Base-by-base conservation (phyloP, 2,888 invertebrate genomes). In the Epinotia bilunana region DNA sequence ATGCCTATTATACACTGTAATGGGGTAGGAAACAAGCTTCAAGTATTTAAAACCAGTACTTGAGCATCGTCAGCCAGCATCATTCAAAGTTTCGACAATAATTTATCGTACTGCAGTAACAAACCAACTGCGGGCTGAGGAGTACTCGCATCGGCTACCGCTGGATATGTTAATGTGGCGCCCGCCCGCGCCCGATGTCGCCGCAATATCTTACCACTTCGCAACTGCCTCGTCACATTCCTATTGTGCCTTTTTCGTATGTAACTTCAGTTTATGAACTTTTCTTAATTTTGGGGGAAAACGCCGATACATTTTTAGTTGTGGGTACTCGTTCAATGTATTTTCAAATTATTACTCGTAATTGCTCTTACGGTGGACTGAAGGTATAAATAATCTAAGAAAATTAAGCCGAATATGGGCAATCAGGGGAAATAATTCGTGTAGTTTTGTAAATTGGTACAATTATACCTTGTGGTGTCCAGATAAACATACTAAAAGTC, bases 81-180 rank as follows among this genome's bases (percentile, higher is more conserved):
- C 28, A 39, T 60, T n/a, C 18, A 53, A 70, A 49, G 28, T 60
- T 55, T 11, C 7, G 60, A n/a, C 28, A 57, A 20, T 70, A 64
- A 70, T 11, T 49, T 49, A 63, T 46, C 49, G 33, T 60, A 65
- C 20, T 53, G 28, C 18, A 49, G 57, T 71, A 68, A 68, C 68
- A 71, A 67, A 69, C 57, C 77, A 77, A 73, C 80, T 78, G 71
- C 76, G 57, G 70, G 74, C 58, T 76, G 78, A 33, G 73, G 76
- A 77, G 74, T 73, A 20, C 74, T 78, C 87, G 74, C 73, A 76
- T 78, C 87, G 86, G 82, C 87, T 87, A 87, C 83, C 81, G 86
- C 87, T 86, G 89, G 89, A 92, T 91, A 93, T 92, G 92, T 88
- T 91, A 91, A 92, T 92, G 79, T 64, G 70, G 74, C 73, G 63